A percentile compares a stretch with the other conserved stretches of the same genome.
Conservation (phyloP, 2,888 invertebrate species). For the Oligia strigilis region DNA sequence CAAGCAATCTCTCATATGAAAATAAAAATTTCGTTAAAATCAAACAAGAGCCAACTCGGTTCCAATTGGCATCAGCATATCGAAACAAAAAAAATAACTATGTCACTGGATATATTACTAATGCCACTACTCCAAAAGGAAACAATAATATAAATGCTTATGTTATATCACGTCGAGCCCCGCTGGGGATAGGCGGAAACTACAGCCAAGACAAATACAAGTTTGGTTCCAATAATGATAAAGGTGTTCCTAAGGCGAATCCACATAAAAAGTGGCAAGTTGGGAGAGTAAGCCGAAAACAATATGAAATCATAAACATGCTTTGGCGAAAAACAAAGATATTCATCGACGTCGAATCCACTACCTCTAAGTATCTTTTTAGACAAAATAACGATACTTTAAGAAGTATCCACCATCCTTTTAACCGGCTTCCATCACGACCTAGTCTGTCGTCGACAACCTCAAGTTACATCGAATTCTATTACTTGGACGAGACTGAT, state of each 20-base stretch:
- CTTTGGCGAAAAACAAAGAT: conserved; percentile 81
- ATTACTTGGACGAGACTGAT: conserved; percentile 80
- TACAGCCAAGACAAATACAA: conserved; percentile 37
- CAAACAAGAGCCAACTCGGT: conserved; percentile 46
- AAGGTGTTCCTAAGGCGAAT: conserved; percentile 3
- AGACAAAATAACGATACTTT: conserved; percentile 37
- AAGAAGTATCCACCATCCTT: conserved; percentile 35
- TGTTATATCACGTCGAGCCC: background rate
- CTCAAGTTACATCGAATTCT: conserved; percentile 84
- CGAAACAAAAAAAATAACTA: conserved; percentile 33
- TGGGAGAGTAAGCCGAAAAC: conserved; percentile 76
- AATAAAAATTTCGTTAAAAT: conserved; percentile 51
- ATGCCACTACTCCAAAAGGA: conserved; percentile 27
- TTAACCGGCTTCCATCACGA: conserved; percentile 38
- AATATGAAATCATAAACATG: conserved; percentile 82
- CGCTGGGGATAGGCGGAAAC: conserved; percentile 9
- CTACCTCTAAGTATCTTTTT: conserved; percentile 48
- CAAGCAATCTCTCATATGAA: conserved; percentile 47
- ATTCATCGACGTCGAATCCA: conserved; percentile 69
- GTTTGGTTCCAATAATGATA: conserved; percentile 20
- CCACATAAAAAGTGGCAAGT: conserved; percentile 74
- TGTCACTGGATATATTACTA: conserved; percentile 13
- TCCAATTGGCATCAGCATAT: conserved; percentile 29
- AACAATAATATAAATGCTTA: conserved; percentile 11
- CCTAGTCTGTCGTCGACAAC: conserved; percentile 65